phyloP scores from a whole-genome alignment of 2,888 invertebrate species.

The Dryococelus australis region DNA sequence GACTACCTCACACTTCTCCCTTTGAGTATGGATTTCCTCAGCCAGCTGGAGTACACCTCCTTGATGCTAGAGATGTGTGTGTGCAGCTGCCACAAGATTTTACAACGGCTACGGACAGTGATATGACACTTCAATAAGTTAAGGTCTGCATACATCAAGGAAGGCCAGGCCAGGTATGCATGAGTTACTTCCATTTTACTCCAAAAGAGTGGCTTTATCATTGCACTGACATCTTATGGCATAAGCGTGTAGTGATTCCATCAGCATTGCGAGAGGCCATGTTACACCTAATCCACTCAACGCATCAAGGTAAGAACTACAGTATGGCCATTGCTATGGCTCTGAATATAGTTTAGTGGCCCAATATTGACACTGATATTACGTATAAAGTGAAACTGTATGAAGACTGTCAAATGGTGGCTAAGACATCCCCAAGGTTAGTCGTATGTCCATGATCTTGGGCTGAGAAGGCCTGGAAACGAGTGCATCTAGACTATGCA shows the following conservation, averaged over 20 bases:
- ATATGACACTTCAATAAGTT: neutral
- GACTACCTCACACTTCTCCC: neutral
- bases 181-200: neutral
- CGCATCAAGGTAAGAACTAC: neutral
- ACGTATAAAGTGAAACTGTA: neutral
- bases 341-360: neutral
- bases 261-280: neutral
- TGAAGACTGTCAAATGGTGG: neutral
- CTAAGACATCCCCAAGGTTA: neutral
- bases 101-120: neutral
- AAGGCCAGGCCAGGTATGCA: neutral
- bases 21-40: neutral
- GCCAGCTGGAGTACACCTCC: neutral
- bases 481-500: neutral
- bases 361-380: neutral
- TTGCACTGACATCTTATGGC: neutral
- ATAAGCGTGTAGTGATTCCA: neutral
- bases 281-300: neutral
- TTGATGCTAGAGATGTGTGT: neutral
- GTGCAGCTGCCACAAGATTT: neutral
- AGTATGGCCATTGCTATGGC: neutral
- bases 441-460: neutral
- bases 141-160: neutral
- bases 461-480: neutral
- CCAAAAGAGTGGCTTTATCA: neutral